Conservation (phyloP, 1,140 invertebrate species). For the Muscidifurax raptorellus region DNA sequence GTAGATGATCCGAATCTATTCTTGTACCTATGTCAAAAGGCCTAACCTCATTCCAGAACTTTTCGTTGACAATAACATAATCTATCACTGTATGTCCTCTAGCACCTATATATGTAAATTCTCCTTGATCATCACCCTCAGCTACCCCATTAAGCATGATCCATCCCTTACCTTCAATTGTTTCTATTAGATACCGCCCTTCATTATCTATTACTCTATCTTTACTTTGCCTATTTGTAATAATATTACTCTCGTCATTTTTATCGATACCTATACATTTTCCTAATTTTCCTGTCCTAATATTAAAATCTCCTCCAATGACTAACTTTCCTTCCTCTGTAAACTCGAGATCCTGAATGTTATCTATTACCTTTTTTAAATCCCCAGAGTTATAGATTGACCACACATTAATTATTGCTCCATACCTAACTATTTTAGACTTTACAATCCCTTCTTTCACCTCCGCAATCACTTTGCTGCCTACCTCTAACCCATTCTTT, state of each 20-base stretch:
- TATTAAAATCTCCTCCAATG: conserved; percentile 60
- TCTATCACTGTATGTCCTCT: conserved; percentile 53
- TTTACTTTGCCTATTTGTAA: conserved; percentile 3
- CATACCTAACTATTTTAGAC: too few relatives aligned
- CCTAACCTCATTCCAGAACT: too few relatives aligned
- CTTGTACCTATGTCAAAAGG: too few relatives aligned
- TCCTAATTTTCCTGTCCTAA: conserved; percentile 48
- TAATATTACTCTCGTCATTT: conserved; percentile 1
- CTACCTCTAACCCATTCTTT: too few relatives aligned
- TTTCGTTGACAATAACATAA: conserved; percentile 41
- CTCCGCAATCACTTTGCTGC: too few relatives aligned
- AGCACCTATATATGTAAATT: conserved; percentile 48
- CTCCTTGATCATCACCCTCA: conserved; percentile 54
- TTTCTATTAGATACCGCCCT: conserved; percentile 26
- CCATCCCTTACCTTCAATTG: conserved; percentile 37
- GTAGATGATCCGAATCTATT: too few relatives aligned
- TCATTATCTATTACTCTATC: conserved; percentile 9
- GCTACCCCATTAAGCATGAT: conserved; percentile 45
- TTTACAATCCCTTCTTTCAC: too few relatives aligned
- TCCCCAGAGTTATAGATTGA: neutral
- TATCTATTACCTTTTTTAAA: conserved; percentile 14
- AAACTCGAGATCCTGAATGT: conserved; percentile 60
- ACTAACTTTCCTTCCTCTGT: conserved; percentile 58
- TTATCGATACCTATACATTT: neutral
- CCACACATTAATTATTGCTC: neutral